Percentiles rank a stretch among this genome's conserved stretches.
phyloP scores from a whole-genome alignment of 2,113 vertebrate species.

The Psophia crepitans region DNA sequence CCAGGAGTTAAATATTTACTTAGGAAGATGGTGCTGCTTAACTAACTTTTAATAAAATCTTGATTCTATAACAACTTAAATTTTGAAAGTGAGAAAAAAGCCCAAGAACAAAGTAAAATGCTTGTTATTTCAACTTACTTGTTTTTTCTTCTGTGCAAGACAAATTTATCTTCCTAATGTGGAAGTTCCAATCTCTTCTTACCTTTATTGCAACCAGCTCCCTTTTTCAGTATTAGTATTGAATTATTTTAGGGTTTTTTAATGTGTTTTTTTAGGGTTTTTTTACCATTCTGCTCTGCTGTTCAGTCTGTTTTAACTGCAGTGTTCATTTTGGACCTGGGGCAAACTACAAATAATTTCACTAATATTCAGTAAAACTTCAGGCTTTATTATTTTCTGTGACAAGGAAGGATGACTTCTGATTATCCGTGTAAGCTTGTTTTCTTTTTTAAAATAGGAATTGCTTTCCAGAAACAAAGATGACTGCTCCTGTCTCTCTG shows the following conservation, averaged over 20 bases:
- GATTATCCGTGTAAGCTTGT: background rate
- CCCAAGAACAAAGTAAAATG: background rate
- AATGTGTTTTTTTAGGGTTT: too few species aligned
- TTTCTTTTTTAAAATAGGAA: background rate
- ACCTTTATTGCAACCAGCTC: background rate
- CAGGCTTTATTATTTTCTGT: background rate
- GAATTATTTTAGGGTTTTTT: background rate
- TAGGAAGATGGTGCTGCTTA: constrained; percentile 5
- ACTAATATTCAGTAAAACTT: background rate
- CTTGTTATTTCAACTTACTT: background rate
- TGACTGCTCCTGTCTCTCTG: background rate
- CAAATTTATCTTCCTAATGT: background rate
- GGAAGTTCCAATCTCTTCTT: background rate
- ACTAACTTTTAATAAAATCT: constrained; percentile 16
- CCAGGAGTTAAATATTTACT: constrained; percentile 41
- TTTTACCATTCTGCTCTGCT: background rate
- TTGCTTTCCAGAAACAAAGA: background rate
- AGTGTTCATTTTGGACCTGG: background rate
- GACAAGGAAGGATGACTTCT: background rate
- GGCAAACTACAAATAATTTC: background rate
- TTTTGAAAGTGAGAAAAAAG: background rate
- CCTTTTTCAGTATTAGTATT: background rate
- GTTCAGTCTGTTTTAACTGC: background rate
- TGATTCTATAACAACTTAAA: background rate
- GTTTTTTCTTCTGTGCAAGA: background rate